Evolutionary conservation across 2,113 vertebrate species (phyloP).

Genomic region (Cyanistes caeruleus): DNA sequence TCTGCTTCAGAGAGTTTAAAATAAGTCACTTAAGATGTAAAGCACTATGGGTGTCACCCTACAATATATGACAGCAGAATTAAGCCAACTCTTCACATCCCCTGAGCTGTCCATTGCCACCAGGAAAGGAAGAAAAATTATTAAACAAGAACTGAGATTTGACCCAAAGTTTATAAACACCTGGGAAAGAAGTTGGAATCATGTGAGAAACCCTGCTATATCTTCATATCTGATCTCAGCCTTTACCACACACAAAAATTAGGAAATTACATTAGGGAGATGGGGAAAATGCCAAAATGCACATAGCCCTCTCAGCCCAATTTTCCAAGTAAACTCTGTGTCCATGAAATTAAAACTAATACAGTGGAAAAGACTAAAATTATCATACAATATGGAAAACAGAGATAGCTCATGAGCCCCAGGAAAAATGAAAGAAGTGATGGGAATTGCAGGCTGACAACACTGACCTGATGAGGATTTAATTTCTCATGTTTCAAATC

Average conservation of each 20-base stretch:
- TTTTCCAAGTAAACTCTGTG: not conserved
- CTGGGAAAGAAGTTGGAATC: not conserved
- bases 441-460: not conserved
- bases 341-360: not conserved
- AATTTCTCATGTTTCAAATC: not conserved
- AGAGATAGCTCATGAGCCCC: not conserved
- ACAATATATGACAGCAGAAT: not conserved
- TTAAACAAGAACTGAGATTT: not conserved
- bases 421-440: not conserved
- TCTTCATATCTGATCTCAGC: not conserved
- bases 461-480: not conserved
- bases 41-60: not conserved
- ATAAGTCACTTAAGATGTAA: not conserved
- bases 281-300: not conserved
- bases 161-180: not conserved
- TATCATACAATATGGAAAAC: not conserved
- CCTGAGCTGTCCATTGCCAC: not conserved
- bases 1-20: not conserved
- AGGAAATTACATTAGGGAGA: not conserved
- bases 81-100: not conserved
- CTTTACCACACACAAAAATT: not conserved
- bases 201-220: not conserved
- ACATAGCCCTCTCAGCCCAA: not conserved
- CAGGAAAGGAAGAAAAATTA: not conserved
- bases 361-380: not conserved